A percentile compares a stretch with the other conserved stretches of the same genome.
phyloP scores from a whole-genome alignment of 2,888 invertebrate species.

The Andrena trimmerana region DNA sequence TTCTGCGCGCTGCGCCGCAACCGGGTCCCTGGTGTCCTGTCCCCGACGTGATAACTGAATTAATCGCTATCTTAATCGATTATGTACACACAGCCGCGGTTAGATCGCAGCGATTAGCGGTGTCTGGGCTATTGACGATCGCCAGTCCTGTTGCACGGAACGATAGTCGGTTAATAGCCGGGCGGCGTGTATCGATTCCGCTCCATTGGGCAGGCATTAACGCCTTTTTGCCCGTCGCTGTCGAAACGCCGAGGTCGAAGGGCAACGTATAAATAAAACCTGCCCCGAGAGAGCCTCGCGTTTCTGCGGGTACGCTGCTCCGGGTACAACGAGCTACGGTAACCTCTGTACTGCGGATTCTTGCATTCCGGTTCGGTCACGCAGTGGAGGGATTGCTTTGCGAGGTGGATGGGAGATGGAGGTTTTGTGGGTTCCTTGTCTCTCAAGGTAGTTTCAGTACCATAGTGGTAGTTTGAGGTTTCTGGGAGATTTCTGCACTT shows the following conservation, averaged over 20 bases:
- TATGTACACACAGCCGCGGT: slow-evolving; percentile 28
- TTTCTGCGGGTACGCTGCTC: slow-evolving; percentile 19
- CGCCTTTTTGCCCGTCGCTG: slow-evolving; percentile 59
- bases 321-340: not conserved
- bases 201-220: slow-evolving; percentile 63
- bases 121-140: slow-evolving; percentile 46
- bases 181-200: slow-evolving; percentile 67
- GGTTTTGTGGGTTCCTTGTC: not conserved
- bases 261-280: slow-evolving; percentile 55
- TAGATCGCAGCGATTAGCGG: slow-evolving; percentile 42
- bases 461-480: too few relatives aligned
- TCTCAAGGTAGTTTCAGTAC: too few relatives aligned
- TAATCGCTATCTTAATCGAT: slow-evolving; percentile 61
- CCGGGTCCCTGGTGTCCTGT: not conserved
- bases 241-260: slow-evolving; percentile 67
- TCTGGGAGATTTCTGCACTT: too few relatives aligned
- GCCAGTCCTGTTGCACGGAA: slow-evolving; percentile 35
- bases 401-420: not conserved
- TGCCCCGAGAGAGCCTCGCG: slow-evolving; percentile 32
- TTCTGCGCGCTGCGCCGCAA: not conserved
- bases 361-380: not conserved
- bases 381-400: not conserved
- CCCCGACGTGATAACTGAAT: slow-evolving; percentile 55
- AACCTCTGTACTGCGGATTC: not conserved
- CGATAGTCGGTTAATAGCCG: slow-evolving; percentile 57